Base-by-base conservation (phyloP, 2,888 invertebrate species). In the Mallateleia sp. region DNA sequence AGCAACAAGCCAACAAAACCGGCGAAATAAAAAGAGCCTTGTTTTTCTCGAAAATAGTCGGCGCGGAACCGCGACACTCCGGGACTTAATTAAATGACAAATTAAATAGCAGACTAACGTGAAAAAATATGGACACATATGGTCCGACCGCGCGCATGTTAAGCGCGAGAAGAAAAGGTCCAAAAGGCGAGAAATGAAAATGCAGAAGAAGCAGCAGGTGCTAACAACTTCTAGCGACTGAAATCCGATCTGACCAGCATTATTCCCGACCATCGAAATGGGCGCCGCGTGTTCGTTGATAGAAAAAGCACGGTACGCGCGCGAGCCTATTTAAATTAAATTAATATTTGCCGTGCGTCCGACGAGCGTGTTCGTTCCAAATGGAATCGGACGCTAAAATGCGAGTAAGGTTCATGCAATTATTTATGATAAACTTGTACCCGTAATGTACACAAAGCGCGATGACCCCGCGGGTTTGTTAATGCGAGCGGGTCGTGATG, bases 381-480 rank as follows among this genome's bases (percentile, higher is more conserved):
- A 87, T 88, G 85, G 45, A 81, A 71, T 87, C 89, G 89, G 89
- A 89, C 88, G 92, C 87, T 90, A 91, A 93, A 93, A 92, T 90
- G 90, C 91, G 92, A 90, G 90, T 91, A 92, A 91, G 91, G 89
- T 90, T 74, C 84, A 88, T 88, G 91, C 92, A 93, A 94, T 94
- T 94, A 94, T 94, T 94, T 94, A 94, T 92, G 93, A 94, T 93
- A 93, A 94, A 93, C 91, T 91, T 88, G 91, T 88, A 80, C 85
- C 75, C 78, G 87, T 90, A 88, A 87, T 87, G 86, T 88, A 81
- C 79, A 85, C 86, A 85, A 66, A 32, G 74, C 64, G 54, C 54
- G 64, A 62, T 77, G 54, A 58, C 58, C 66, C 56, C 71, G 34
- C 67, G 25, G 69, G 85, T 82, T 89, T 85, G 83, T 56, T 88